Percentiles rank a stretch among this genome's conserved stretches.
Conservation (phyloP, 2,113 vertebrate genomes). For the Takifugu bimaculatus region DNA sequence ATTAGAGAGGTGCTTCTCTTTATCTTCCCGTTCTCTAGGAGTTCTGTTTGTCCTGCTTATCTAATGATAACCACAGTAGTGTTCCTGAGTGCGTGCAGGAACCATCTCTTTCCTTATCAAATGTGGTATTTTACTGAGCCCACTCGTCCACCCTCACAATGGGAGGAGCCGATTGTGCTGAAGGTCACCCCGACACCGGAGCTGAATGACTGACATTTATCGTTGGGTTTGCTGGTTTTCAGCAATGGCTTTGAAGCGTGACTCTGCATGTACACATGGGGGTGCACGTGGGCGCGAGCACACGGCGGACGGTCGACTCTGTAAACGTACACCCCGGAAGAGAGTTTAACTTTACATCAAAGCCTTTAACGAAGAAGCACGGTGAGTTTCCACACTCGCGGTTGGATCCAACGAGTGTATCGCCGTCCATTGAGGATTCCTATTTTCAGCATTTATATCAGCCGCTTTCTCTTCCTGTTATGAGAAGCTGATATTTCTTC, state of each 20-base stretch:
- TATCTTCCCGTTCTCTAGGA: no score
- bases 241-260: constrained; percentile 65
- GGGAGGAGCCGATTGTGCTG: constrained; percentile 70
- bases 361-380: no score
- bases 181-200: constrained; percentile 74
- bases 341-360: no score
- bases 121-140: constrained; percentile 72
- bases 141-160: constrained; percentile 67
- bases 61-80: no score
- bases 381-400: no score
- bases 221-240: constrained; percentile 73
- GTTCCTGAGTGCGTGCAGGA: neutral
- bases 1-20: no score
- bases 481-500: constrained; percentile 42
- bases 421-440: no score
- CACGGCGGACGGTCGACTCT: neutral
- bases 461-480: constrained; percentile 12
- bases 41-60: neutral
- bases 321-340: no score
- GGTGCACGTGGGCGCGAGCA: neutral
- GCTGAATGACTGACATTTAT: constrained; percentile 83
- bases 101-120: constrained; percentile 69
- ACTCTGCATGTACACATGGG: constrained; percentile 26
- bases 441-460: neutral
- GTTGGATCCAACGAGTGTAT: no score